Evolutionary conservation across 2,797 vertebrate genomes (phyloP).

Genomic region (Cossypha polioptera): DNA sequence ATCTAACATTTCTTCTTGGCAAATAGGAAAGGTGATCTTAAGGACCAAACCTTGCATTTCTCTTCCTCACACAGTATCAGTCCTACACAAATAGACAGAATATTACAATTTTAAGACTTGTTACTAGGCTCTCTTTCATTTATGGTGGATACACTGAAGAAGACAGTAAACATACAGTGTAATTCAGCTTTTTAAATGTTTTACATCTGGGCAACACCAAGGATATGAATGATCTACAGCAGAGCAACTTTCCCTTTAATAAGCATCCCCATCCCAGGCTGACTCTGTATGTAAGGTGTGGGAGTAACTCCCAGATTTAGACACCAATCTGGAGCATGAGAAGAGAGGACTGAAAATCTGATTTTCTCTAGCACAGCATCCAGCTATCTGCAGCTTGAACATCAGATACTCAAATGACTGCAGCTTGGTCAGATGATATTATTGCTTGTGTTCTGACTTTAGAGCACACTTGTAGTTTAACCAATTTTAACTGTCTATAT

Average conservation of each 20-base stretch:
- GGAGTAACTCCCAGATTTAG: conserved; percentile 71
- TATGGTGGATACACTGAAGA: background rate
- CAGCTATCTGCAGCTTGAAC: conserved; percentile 24
- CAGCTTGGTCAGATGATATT: background rate
- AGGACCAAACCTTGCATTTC: background rate
- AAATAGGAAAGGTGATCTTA: background rate
- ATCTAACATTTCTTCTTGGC: background rate
- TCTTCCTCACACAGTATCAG: background rate
- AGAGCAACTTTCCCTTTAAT: conserved; percentile 55
- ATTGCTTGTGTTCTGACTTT: background rate
- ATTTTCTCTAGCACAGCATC: conserved; percentile 38
- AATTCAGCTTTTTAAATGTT: background rate
- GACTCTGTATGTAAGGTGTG: conserved; percentile 34
- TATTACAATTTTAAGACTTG: background rate
- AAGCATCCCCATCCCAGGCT: conserved; percentile 41
- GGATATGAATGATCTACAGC: background rate
- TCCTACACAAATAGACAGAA: background rate
- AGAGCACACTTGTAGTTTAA: background rate
- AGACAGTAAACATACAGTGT: background rate
- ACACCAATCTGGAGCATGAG: conserved; percentile 29
- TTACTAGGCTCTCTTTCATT: background rate
- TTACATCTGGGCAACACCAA: background rate
- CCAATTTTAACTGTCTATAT: background rate
- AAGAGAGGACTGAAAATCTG: conserved; percentile 53
- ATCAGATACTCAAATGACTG: conserved; percentile 12